Percentiles rank a stretch among this genome's conserved stretches.
phyloP scores from a whole-genome alignment of 1,140 invertebrate species.

The Meloidogyne chitwoodi region DNA sequence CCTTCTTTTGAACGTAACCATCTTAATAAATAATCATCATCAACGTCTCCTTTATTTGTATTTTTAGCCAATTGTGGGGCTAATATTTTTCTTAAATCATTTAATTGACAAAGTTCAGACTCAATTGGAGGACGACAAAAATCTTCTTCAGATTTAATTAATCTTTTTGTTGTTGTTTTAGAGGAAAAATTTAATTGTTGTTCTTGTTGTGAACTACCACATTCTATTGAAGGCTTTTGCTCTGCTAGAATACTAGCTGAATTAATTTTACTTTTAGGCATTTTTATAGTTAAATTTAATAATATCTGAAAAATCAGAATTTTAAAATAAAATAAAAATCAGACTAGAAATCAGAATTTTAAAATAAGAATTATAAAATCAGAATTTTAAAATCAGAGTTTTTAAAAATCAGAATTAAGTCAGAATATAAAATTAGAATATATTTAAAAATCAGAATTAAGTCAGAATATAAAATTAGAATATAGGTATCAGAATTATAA shows the following conservation, averaged over 20 bases:
- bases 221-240: not conserved
- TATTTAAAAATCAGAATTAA: not conserved
- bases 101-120: slow-evolving; percentile 1
- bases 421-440: not conserved
- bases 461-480: too few species aligned
- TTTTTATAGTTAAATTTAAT: not conserved
- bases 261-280: slow-evolving; percentile 20
- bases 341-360: not conserved
- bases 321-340: not conserved
- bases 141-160: not conserved
- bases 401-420: not conserved
- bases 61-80: not conserved
- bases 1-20: slow-evolving; percentile 59
- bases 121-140: slow-evolving; percentile 13
- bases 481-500: too few species aligned
- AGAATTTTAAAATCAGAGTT: not conserved
- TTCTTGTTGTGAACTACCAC: not conserved
- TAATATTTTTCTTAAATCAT: slow-evolving; percentile 9
- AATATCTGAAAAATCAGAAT: not conserved
- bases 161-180: not conserved
- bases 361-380: not conserved
- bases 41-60: slow-evolving; percentile 14
- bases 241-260: slow-evolving; percentile 19
- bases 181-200: not conserved
- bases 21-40: slow-evolving; percentile 49